Conservation (phyloP, 2,888 invertebrate species). For the Pteria penguin region DNA sequence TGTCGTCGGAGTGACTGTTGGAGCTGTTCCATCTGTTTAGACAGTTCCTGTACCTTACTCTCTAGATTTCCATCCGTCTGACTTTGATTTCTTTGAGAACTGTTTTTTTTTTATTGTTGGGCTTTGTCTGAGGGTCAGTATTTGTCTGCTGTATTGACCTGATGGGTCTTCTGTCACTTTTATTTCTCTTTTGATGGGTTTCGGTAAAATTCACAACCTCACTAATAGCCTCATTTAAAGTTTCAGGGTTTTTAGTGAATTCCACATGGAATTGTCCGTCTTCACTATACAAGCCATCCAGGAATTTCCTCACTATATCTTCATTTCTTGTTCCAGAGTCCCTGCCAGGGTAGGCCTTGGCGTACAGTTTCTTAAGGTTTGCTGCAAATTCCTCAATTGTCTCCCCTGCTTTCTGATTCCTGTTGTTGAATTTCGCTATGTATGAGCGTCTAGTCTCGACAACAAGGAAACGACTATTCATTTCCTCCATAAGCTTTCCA, state of each 20-base stretch:
- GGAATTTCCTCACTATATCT: constrained; percentile 20
- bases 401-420: constrained; percentile 26
- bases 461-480: constrained; percentile 21
- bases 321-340: constrained; percentile 16
- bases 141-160: no score
- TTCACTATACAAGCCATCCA: constrained; percentile 3
- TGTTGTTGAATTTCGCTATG: constrained; percentile 18
- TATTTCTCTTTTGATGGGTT: background rate
- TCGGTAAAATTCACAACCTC: constrained; percentile 2
- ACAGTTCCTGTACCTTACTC: no score
- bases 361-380: constrained; percentile 28
- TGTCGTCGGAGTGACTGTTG: no score
- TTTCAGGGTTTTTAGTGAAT: constrained; percentile 20
- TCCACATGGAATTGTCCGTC: constrained; percentile 33
- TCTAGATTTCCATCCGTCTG: no score
- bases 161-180: no score
- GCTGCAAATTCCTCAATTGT: constrained; percentile 23
- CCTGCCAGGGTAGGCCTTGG: constrained; percentile 27
- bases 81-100: no score
- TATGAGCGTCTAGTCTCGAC: constrained; percentile 24
- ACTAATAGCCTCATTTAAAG: constrained; percentile 38
- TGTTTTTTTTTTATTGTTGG: no score
- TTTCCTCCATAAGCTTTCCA: background rate
- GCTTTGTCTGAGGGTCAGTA: no score
- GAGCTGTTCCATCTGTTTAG: no score